phyloP scores from a whole-genome alignment of 2,113 vertebrate species.

The Ictalurus punctatus region DNA sequence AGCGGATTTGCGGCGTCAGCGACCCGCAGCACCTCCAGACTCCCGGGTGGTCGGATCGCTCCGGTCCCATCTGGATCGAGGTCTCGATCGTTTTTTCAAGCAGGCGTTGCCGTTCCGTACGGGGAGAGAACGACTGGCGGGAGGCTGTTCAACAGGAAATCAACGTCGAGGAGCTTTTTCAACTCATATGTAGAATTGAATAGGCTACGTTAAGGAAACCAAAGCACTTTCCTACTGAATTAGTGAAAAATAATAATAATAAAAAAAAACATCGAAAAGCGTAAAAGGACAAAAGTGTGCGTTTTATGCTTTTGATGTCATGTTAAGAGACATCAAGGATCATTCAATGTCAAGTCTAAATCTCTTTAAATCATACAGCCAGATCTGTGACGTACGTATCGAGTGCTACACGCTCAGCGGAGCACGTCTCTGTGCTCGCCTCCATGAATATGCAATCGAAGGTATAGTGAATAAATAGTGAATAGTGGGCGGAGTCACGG shows the following conservation, averaged over 20 bases:
- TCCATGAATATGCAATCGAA: neutral
- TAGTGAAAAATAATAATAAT: too few species aligned
- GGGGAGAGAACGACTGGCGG: accelerated
- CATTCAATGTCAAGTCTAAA: neutral
- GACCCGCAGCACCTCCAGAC: neutral
- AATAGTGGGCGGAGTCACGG: neutral
- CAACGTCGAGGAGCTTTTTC: too few species aligned
- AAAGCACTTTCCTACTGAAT: too few species aligned
- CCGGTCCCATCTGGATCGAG: neutral
- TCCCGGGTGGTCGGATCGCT: neutral
- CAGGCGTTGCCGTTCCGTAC: neutral
- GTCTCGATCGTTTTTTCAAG: neutral
- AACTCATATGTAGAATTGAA: too few species aligned
- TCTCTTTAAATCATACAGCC: neutral
- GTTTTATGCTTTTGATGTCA: neutral
- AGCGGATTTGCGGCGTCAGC: neutral
- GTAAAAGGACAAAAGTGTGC: too few species aligned
- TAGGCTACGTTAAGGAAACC: too few species aligned
- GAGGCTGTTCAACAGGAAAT: neutral
- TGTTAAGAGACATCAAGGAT: neutral
- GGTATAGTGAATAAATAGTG: neutral
- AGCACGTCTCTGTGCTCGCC: neutral
- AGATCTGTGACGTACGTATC: too few species aligned
- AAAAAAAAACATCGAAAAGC: too few species aligned
- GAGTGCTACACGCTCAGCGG: neutral